Base-by-base conservation (phyloP, 2,888 invertebrate genomes). In the Dione vanillae region DNA sequence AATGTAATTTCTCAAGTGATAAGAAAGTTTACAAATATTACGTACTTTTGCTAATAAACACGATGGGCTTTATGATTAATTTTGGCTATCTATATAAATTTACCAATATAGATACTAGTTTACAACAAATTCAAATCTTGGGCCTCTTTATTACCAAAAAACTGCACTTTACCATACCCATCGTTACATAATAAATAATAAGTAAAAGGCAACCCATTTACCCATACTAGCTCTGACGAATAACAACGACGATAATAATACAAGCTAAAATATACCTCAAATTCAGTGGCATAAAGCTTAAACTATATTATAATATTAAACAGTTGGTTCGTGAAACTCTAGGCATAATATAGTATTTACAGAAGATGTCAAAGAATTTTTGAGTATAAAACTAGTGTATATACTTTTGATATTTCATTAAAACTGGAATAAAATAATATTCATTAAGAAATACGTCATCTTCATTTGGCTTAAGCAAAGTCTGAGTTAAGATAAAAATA, bases 141-240 rank as follows among this genome's bases (percentile, higher is more conserved):
- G 35, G 11, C 14, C 12, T 45, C 45, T 66, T 66, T 56, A 66
- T 56, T 45, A 56, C 35, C 43, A 56, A 66, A 66, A 66, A 66
- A 56, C 2, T 66, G 56, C 66, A 66, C 37, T 56, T 66, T 65
- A 56, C 35, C 43, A 56, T 54, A 65, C 35, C 65, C 65, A 19
- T 45, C 65, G 54, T 45, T 19, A 66, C 14, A 56, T 20, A 40
- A 66, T 66, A 66, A 66, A 66, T 66, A 45, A 66, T 56, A 35
- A 19, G 43, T 56, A 66, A 66, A 66, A 66, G 45, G 54, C 56
- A 56, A 45, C 14, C 37, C 54, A 66, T 66, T 56, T 54, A 54
- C 52, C 27, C 52, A 47, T 56, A 27, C 37, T 41, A 45, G 56
- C 52, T 35, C 11, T 45, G 45, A 56, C 14, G 45, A 66, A 45